Evolutionary conservation across 2,888 invertebrate genomes (phyloP), one percentile per base, ranked within the genome.

Genomic region (Leucophenga maculata): DNA sequence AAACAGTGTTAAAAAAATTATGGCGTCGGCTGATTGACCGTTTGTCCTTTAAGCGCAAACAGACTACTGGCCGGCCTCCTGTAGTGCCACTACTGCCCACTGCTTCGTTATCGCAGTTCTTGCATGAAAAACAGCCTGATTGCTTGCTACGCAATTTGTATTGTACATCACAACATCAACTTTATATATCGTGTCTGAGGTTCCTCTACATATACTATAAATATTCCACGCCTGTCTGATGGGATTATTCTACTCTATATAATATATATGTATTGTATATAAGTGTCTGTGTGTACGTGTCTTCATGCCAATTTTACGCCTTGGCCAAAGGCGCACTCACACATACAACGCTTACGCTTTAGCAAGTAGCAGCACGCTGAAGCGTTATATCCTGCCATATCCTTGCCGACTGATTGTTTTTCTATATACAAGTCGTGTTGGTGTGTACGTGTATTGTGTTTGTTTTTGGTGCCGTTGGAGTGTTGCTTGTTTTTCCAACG

Each of bases 401-500:
- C n/a, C 26, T 26, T 26, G 26, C 3, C 26, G 2, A 26, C 26
- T 26, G 26, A 26, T 26, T 26, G 26, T 26, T 26, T 26, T 26
- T 26, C 26, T 26, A 26, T 26, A 26, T 26, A 11, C 39, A 39
- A 39, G 39, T 39, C 11, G n/a, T n/a, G n/a, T n/a, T n/a, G n/a
- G n/a, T n/a, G n/a, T 8, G 11, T 39, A 39, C 11, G 39, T 11
- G 11, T 39, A 39, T 39, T 39, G 3, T 39, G 39, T 39, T 39
- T 39, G 39, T 11, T 6, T 39, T 3, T 8, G 39, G 9, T 39
- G 11, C 39, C 8, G 11, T n/a, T n/a, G 26, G 68, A 31, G 59
- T 44, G 54, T 55, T 64, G 62, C 50, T 65, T 69, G 52, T 54
- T 39, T 68, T 14, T 69, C 72, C 75, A 73, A 71, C 68, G 77